These are phyloP conservation scores for Elegia similella DNA, from an alignment of 2,888 invertebrate species.

Conservation along the genomic window DNA sequence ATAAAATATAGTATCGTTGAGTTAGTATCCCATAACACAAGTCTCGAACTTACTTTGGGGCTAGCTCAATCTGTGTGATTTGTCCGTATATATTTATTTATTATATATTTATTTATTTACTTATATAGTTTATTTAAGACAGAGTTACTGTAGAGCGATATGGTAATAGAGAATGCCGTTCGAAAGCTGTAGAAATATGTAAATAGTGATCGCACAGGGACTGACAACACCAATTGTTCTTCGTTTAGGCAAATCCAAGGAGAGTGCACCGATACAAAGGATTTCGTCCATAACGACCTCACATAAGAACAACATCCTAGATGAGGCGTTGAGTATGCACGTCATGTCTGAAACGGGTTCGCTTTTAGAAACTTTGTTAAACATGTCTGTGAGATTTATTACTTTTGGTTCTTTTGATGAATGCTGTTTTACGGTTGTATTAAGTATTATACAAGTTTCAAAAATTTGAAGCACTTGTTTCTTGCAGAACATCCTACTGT, in stretches of 20 bases:
- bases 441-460: too few species aligned
- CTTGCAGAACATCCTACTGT: too few species aligned
- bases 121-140: too few species aligned
- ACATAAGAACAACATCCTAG: neutral
- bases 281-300: neutral
- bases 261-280: neutral
- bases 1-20: too few species aligned
- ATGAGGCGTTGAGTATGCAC: conserved; percentile 4
- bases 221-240: neutral
- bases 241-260: neutral
- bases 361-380: conserved; percentile 1
- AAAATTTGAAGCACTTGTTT: too few species aligned
- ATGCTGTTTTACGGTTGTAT: neutral
- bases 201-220: neutral
- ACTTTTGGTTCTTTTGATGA: conserved; percentile 10
- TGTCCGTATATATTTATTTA: too few species aligned
- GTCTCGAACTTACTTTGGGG: too few species aligned
- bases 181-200: neutral
- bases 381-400: conserved; percentile 7
- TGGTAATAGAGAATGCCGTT: too few species aligned
- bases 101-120: too few species aligned
- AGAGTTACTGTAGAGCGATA: too few species aligned
- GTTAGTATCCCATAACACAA: too few species aligned
- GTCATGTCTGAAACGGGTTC: conserved; percentile 2
- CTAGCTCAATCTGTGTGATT: too few species aligned